Percentiles rank a stretch among this genome's conserved stretches.
Evolutionary conservation across 1,140 invertebrate species (phyloP).

Genomic region (Grapholita molesta): DNA sequence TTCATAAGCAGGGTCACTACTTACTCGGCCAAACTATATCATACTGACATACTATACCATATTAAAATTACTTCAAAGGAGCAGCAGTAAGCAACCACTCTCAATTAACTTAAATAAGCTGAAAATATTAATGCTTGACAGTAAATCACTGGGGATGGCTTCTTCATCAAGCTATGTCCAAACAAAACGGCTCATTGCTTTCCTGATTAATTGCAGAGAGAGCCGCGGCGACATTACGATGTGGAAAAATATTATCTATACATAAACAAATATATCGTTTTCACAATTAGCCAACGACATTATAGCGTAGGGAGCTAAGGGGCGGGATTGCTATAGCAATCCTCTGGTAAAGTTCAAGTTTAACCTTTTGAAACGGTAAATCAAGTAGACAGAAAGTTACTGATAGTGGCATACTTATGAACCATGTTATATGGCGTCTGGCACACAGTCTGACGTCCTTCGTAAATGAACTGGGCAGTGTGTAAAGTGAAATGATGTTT

Average conservation of each 20-base stretch:
- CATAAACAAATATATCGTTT: not conserved
- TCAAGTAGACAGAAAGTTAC: too few relatives aligned
- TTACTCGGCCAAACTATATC: too few relatives aligned
- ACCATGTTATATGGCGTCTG: too few relatives aligned
- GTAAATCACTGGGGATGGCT: constrained; percentile 63
- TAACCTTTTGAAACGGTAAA: too few relatives aligned
- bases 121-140: constrained; percentile 24
- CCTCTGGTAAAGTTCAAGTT: too few relatives aligned
- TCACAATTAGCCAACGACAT: not conserved
- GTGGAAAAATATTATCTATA: constrained; percentile 46
- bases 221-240: constrained; percentile 64
- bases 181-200: constrained; percentile 74
- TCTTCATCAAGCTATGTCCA: constrained; percentile 65
- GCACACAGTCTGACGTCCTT: too few relatives aligned
- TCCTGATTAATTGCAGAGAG: constrained; percentile 70
- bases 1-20: too few relatives aligned
- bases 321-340: constrained; percentile 31
- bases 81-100: not conserved
- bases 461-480: too few relatives aligned
- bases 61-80: too few relatives aligned
- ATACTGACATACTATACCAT: too few relatives aligned
- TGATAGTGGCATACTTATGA: too few relatives aligned
- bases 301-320: not conserved
- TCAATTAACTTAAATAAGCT: constrained; percentile 16
- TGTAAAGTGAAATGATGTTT: too few relatives aligned